These are phyloP conservation scores for Ditylenchus weischeri DNA, from an alignment of 2,888 invertebrate species.

Conservation along the genomic window DNA sequence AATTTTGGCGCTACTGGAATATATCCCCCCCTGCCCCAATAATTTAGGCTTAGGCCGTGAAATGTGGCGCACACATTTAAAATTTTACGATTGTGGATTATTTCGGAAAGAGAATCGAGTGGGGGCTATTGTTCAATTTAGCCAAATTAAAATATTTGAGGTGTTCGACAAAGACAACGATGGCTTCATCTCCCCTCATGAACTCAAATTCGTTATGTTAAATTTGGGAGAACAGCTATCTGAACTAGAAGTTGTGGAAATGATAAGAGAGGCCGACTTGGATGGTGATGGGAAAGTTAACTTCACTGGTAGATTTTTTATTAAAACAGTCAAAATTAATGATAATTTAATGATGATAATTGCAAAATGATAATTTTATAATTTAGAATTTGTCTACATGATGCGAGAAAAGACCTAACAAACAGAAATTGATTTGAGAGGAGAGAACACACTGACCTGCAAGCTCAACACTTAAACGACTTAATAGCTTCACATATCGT, in stretches of 20 bases:
- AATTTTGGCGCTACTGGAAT: too few species aligned
- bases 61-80: too few species aligned
- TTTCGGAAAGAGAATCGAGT: too few species aligned
- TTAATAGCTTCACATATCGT: too few species aligned
- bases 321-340: constrained; percentile 15
- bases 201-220: constrained; percentile 37
- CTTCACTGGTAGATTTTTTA: constrained; percentile 76
- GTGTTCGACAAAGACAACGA: constrained; percentile 42
- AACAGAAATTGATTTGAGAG: neutral
- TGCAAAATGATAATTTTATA: neutral
- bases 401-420: constrained; percentile 31
- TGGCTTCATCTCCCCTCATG: constrained; percentile 36
- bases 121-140: too few species aligned
- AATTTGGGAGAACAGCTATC: constrained; percentile 38
- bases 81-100: too few species aligned
- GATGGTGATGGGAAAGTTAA: constrained; percentile 42
- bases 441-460: too few species aligned
- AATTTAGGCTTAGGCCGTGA: too few species aligned
- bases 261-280: constrained; percentile 74
- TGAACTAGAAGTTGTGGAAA: constrained; percentile 82
- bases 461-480: too few species aligned
- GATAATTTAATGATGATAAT: too few species aligned
- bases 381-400: constrained; percentile 38
- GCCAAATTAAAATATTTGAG: constrained; percentile 11
- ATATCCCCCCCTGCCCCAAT: too few species aligned